Percentiles rank a stretch among this genome's conserved stretches.
Evolutionary conservation across 2,888 invertebrate genomes (phyloP).

Genomic region (Rhamnusium bicolor): DNA sequence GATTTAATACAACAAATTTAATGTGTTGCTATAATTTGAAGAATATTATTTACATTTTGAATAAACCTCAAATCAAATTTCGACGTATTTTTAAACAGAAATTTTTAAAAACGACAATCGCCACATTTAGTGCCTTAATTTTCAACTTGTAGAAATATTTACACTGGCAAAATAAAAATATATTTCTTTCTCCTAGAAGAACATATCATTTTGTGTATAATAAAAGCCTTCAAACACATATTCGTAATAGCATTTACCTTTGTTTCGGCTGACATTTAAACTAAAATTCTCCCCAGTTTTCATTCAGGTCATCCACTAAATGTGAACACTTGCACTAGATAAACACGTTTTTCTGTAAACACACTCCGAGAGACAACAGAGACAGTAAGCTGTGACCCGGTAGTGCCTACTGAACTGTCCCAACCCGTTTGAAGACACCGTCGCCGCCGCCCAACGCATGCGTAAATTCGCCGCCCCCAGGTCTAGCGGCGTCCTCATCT

Average conservation of each 20-base stretch:
- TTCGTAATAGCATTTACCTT: conserved; percentile 42
- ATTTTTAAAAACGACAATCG: too few species aligned
- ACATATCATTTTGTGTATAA: not conserved
- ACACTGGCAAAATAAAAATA: not conserved
- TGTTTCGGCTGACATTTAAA: conserved; percentile 40
- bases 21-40: too few species aligned
- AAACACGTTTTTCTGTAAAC: conserved; percentile 29
- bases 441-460: conserved; percentile 43
- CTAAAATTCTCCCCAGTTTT: conserved; percentile 40
- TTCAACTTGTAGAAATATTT: not conserved
- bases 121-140: not conserved
- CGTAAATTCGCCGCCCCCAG: conserved; percentile 42
- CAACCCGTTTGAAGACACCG: conserved; percentile 38
- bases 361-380: conserved; percentile 15
- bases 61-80: not conserved
- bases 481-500: conserved; percentile 43
- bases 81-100: not conserved
- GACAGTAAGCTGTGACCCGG: conserved; percentile 22
- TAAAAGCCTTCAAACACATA: not conserved
- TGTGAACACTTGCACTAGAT: conserved; percentile 32
- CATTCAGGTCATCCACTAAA: conserved; percentile 49
- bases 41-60: not conserved
- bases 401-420: conserved; percentile 32
- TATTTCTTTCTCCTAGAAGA: too few species aligned
- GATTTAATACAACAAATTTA: too few species aligned